phyloP scores from a whole-genome alignment of 1,140 invertebrate genomes.

The Drosophila nasuta region DNA sequence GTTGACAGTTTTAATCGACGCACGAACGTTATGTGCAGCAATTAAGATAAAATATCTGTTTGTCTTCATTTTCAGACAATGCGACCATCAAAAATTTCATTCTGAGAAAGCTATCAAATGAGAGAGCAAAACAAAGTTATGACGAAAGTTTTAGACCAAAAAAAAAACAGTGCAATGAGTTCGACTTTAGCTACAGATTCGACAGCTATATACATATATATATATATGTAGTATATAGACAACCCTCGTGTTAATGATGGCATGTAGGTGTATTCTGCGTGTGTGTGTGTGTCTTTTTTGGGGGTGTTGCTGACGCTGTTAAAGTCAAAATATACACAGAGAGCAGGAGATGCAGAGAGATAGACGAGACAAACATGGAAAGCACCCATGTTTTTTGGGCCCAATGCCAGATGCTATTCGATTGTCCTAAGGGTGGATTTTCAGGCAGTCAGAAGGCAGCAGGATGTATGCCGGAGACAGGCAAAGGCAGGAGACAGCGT shows the following conservation, averaged over 20 bases:
- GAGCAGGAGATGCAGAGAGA: conserved; percentile 47
- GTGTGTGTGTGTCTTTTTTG: conserved; percentile 47
- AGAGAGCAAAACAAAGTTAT: conserved; percentile 33
- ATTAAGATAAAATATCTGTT: conserved; percentile 51
- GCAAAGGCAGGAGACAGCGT: neutral
- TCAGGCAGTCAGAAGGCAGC: neutral
- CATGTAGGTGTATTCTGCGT: conserved; percentile 26
- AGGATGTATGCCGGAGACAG: conserved; percentile 29
- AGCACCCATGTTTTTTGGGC: conserved; percentile 16
- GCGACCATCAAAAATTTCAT: conserved; percentile 29
- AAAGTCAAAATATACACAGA: conserved; percentile 70
- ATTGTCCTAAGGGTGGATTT: conserved; percentile 66
- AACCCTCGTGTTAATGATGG: conserved; percentile 79
- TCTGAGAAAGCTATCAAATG: conserved; percentile 8
- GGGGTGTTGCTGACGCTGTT: conserved; percentile 80
- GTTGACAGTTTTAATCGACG: conserved; percentile 44
- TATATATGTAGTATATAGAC: conserved; percentile 31
- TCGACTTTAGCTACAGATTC: conserved; percentile 24
- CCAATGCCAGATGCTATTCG: conserved; percentile 40
- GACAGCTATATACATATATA: conserved; percentile 18
- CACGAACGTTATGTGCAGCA: conserved; percentile 33
- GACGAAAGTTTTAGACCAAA: conserved; percentile 33
- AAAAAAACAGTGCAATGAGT: conserved; percentile 9
- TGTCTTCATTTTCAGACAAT: conserved; percentile 16
- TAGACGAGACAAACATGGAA: conserved; percentile 24